phyloP scores from a whole-genome alignment of 2,113 vertebrate species.

The Scatophagus argus region DNA sequence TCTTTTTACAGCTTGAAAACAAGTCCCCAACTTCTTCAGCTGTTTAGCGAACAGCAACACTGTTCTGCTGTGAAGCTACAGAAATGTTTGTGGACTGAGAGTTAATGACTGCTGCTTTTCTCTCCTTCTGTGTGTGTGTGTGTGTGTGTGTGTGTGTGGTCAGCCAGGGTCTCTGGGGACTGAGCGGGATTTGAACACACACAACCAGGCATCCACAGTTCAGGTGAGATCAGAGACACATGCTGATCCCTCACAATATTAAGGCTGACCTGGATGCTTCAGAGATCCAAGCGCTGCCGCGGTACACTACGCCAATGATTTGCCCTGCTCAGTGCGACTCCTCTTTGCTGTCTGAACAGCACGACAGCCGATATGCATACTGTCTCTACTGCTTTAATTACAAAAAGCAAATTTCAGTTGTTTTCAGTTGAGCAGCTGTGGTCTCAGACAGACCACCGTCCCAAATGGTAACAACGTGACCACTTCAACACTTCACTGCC shows the following conservation, averaged over 20 bases:
- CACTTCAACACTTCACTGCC: no score
- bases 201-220: slow-evolving; percentile 4
- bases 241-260: slow-evolving; percentile 54
- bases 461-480: no score
- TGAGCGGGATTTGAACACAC: slow-evolving; percentile 37
- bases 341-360: background rate
- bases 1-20: no score
- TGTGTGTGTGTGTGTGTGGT: slow-evolving; percentile 46
- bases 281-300: slow-evolving; percentile 7
- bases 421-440: no score
- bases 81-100: no score
- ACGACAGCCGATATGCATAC: background rate
- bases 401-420: background rate
- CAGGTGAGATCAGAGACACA: slow-evolving; percentile 65
- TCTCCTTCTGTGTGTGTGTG: slow-evolving; percentile 23
- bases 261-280: slow-evolving; percentile 19
- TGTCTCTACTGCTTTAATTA: background rate
- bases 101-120: no score
- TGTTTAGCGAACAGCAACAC: no score
- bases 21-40: no score
- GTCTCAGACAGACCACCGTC: no score
- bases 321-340: background rate
- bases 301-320: background rate
- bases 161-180: slow-evolving; percentile 31
- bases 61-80: no score